Evolutionary conservation across 2,113 vertebrate species (phyloP), one percentile per base, ranked within the genome.

Genomic region (Rhinoderma darwinii): DNA sequence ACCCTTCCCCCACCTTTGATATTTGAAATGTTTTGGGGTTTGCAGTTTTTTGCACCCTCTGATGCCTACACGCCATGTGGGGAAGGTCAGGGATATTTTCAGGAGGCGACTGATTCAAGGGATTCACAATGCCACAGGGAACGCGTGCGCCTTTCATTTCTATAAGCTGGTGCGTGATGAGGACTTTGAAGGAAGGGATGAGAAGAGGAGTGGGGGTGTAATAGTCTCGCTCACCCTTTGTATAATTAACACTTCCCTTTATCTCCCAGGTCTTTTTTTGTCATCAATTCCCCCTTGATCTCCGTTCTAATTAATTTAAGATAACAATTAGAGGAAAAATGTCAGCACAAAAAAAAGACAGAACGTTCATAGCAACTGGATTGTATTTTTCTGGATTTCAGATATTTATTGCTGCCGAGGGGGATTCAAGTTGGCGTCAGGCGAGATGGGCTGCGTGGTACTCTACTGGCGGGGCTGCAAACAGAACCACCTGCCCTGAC

Each of bases 181-280:
- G 85, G 54, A 81, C 66, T 74, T 73, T 82, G 85, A 86, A 73
- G 66, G 51, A 41, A 86, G 51, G 17, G 50, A 86, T 80, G 43
- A 80, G 75, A 39, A 22, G 44, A n/a, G 59, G 43, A 59, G 22
- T 15, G 56, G 74, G 27, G 84, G 27, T 72, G 59, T 47, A n/a
- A 50, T 73, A 32, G 35, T 44, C 77, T 79, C 20, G 43, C 77
- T 81, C 84, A 82, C 66, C 84, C 84, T 81, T 81, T 74, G 78
- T 86, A 86, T 86, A 86, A 86, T 86, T 86, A 86, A 81, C 85
- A 86, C 85, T 81, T 82, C 77, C 47, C 77, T 59, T 86, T 73
- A 86, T 86, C 77, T 86, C 66, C 27, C 32, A 81, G 85, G 77
- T 73, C 77, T 81, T 82, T 73, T 77, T 86, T 86, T 81, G 85